A percentile compares a stretch with the other conserved stretches of the same genome.
Conservation (phyloP, 2,888 invertebrate species). For the Hymenopus coronatus region DNA sequence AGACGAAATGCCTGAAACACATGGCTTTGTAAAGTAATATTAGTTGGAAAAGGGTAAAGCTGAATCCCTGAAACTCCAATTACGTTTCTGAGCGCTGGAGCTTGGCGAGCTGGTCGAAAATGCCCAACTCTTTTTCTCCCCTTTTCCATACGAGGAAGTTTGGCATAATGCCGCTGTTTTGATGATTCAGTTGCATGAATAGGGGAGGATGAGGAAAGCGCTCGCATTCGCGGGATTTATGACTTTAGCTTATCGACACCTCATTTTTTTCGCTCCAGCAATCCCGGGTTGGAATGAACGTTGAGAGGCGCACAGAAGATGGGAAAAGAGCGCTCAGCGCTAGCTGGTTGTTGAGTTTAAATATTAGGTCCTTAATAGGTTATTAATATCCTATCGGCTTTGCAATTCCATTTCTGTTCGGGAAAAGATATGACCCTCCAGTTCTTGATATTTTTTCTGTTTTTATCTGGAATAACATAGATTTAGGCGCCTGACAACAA, state of each 20-base stretch:
- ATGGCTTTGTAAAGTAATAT: no score
- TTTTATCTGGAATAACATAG: no score
- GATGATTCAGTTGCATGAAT: background rate
- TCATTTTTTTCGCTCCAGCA: background rate
- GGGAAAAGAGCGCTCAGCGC: background rate
- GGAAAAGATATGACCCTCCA: background rate
- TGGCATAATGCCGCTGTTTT: background rate
- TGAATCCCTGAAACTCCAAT: background rate
- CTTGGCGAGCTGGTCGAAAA: background rate
- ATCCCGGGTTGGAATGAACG: background rate
- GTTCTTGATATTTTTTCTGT: background rate
- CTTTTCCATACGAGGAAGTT: background rate
- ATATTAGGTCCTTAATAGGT: background rate
- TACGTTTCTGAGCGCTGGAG: background rate
- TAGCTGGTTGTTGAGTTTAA: background rate
- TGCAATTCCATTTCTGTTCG: background rate
- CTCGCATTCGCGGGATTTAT: background rate
- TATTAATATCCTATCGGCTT: background rate
- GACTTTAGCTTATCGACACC: background rate
- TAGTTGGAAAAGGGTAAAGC: background rate
- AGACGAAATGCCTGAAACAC: no score
- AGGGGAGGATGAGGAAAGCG: background rate
- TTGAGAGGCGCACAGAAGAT: background rate
- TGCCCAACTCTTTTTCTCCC: no score
- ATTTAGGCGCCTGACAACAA: background rate